phyloP scores from a whole-genome alignment of 2,113 vertebrate genomes.

The Vulpes vulpes region DNA sequence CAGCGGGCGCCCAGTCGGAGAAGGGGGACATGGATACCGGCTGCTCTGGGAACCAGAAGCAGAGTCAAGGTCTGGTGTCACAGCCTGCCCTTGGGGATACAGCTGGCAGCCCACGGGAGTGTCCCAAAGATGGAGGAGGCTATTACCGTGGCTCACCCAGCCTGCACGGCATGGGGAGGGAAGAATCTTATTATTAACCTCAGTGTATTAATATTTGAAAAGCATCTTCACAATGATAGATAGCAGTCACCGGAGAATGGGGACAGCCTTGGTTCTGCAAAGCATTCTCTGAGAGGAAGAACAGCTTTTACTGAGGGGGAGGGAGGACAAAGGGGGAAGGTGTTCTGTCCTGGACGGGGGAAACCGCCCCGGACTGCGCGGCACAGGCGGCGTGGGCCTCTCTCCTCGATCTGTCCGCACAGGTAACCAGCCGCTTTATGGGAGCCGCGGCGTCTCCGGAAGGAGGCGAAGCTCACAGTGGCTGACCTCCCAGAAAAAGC shows the following conservation, averaged over 20 bases:
- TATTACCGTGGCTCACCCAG: constrained; percentile 51
- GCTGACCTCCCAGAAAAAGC: constrained; percentile 47
- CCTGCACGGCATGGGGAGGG: not conserved
- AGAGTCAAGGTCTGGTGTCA: constrained; percentile 19
- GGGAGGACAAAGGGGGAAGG: not conserved
- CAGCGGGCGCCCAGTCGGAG: not conserved
- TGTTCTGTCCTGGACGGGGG: no score
- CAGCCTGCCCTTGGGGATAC: constrained; percentile 19
- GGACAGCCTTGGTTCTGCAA: constrained; percentile 24
- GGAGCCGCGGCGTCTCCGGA: not conserved
- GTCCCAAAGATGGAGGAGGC: constrained; percentile 61
- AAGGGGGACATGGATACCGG: not conserved
- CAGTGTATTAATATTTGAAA: constrained; percentile 76
- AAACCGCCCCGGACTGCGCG: not conserved
- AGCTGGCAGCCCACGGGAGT: constrained; percentile 33
- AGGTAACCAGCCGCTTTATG: not conserved
- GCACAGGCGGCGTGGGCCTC: not conserved
- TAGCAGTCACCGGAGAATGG: constrained; percentile 46
- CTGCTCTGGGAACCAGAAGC: not conserved
- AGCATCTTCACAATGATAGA: constrained; percentile 63
- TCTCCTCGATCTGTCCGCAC: not conserved
- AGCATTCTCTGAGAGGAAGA: constrained; percentile 7
- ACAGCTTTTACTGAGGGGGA: not conserved
- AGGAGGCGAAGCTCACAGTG: not conserved
- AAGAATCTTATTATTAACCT: constrained; percentile 77